phyloP scores from a whole-genome alignment of 2,113 vertebrate genomes.

The Brevimyrus niger region DNA sequence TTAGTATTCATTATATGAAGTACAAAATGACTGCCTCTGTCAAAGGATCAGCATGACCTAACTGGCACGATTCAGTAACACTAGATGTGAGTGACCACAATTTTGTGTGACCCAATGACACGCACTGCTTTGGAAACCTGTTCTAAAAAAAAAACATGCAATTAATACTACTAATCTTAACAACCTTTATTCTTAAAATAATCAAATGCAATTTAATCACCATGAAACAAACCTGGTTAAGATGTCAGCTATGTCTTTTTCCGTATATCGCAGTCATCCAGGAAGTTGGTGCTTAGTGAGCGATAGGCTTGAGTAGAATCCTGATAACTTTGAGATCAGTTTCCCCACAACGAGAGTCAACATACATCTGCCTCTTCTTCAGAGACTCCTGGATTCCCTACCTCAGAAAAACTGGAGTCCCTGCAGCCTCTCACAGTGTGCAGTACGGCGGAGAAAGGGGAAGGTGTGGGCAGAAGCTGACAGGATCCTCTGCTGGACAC shows the following conservation, averaged over 20 bases:
- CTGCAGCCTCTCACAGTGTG: background rate
- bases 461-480: background rate
- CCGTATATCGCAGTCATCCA: background rate
- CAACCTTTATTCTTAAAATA: background rate
- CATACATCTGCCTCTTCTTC: background rate
- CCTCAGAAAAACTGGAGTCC: background rate
- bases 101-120: background rate
- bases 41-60: background rate
- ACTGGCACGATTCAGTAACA: background rate
- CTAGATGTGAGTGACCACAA: background rate
- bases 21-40: background rate
- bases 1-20: background rate
- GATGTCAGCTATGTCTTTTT: background rate
- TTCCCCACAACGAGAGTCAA: background rate
- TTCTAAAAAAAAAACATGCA: background rate
- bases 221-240: background rate
- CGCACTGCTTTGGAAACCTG: background rate
- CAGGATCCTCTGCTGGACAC: background rate
- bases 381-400: background rate
- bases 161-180: background rate
- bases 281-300: background rate
- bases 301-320: background rate
- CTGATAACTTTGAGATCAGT: background rate
- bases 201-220: background rate
- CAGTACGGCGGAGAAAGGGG: background rate